Evolutionary conservation across 2,888 invertebrate species (phyloP).

Genomic region (Drosophila neotestacea): DNA sequence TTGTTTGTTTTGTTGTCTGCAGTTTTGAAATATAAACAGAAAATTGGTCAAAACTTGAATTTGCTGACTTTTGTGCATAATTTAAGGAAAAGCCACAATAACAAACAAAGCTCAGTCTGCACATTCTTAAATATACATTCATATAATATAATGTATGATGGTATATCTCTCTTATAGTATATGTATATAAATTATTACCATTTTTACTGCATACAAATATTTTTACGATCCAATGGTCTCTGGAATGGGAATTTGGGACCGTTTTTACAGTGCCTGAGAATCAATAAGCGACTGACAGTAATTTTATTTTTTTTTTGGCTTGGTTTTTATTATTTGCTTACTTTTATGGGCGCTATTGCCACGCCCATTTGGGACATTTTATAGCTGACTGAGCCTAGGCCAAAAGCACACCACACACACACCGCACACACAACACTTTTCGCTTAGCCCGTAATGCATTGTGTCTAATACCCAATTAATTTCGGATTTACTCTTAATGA

Average conservation of each 20-base stretch:
- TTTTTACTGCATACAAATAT: slow-evolving; percentile 56
- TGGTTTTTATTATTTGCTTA: slow-evolving; percentile 59
- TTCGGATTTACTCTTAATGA: slow-evolving; percentile 71
- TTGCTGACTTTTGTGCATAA: slow-evolving; percentile 73
- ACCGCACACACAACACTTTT: slow-evolving; percentile 35
- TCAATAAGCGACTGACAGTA: slow-evolving; percentile 45
- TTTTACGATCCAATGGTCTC: slow-evolving; percentile 48
- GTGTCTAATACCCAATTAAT: slow-evolving; percentile 78
- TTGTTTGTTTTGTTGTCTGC: slow-evolving; percentile 56
- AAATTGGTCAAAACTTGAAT: slow-evolving; percentile 56
- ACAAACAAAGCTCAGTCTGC: slow-evolving; percentile 37
- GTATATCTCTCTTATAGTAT: slow-evolving; percentile 5
- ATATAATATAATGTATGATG: slow-evolving; percentile 10
- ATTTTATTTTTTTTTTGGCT: slow-evolving; percentile 13
- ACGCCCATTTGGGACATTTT: slow-evolving; percentile 51
- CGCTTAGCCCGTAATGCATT: slow-evolving; percentile 58
- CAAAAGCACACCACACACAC: slow-evolving; percentile 11
- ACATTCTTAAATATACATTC: slow-evolving; percentile 54
- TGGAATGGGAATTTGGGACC: slow-evolving; percentile 6
- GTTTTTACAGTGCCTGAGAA: slow-evolving; percentile 27
- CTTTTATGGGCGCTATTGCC: slow-evolving; percentile 47
- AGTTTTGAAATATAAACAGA: slow-evolving; percentile 72
- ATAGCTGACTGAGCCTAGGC: slow-evolving; percentile 41
- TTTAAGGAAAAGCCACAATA: slow-evolving; percentile 9
- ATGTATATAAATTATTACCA: slow-evolving; percentile 43